Conservation (phyloP, 2,888 invertebrate genomes). For the Osedax fenrisi region DNA sequence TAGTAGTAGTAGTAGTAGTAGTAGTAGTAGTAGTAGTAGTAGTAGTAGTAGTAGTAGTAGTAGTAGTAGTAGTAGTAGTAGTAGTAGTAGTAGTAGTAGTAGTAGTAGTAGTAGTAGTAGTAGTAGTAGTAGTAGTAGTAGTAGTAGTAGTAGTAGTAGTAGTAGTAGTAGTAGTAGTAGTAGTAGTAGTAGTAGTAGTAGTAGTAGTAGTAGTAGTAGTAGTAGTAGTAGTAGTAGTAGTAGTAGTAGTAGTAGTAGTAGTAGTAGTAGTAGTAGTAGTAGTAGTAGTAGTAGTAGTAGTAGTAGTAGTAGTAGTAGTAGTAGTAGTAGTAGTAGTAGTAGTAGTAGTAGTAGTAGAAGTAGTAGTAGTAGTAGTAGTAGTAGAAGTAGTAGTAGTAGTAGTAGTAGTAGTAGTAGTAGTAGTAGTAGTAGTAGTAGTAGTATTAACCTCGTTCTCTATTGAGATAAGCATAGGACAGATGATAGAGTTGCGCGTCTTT, state of each 20-base stretch:
- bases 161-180: not conserved
- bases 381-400: conserved; percentile 14
- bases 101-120: not conserved
- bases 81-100: not conserved
- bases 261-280: not conserved
- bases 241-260: not conserved
- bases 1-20: not conserved
- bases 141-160: not conserved
- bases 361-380: conserved; percentile 23
- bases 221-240: not conserved
- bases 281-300: not conserved
- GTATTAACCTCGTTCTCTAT: not conserved
- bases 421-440: not conserved
- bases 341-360: conserved; percentile 14
- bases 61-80: not conserved
- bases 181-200: not conserved
- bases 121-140: not conserved
- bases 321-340: not conserved
- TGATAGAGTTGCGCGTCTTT: not conserved
- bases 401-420: not conserved
- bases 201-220: not conserved
- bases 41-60: not conserved
- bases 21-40: not conserved
- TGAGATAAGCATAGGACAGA: not conserved
- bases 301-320: not conserved